phyloP scores from a whole-genome alignment of 2,113 vertebrate genomes.

The Lophochroa leadbeateri region DNA sequence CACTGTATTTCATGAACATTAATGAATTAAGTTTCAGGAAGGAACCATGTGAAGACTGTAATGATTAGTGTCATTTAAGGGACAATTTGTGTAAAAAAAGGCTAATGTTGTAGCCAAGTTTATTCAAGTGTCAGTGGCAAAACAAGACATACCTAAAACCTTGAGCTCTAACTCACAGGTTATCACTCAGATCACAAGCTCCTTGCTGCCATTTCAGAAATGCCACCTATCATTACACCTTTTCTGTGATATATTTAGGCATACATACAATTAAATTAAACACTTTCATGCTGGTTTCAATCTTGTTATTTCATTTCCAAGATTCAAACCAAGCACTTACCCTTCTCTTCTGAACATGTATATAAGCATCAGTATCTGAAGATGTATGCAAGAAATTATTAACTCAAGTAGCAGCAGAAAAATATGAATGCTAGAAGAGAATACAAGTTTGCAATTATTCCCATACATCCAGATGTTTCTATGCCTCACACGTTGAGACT shows the following conservation, averaged over 20 bases:
- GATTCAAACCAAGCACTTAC: not conserved
- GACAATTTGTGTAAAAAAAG: not conserved
- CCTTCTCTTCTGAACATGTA: not conserved
- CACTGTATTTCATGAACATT: not conserved
- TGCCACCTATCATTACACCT: not conserved
- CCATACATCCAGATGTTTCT: not conserved
- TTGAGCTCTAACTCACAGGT: not conserved
- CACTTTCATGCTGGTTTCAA: not conserved
- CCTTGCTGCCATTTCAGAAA: not conserved
- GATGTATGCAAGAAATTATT: not conserved
- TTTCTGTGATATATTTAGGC: not conserved
- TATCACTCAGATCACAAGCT: not conserved
- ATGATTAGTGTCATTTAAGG: not conserved
- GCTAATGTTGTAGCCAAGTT: not conserved
- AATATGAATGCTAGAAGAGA: not conserved
- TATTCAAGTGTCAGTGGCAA: constrained; percentile 5
- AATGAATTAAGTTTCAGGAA: constrained; percentile 3
- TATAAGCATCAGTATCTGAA: not conserved
- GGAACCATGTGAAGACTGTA: not conserved
- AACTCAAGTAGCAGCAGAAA: not conserved
- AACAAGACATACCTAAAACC: not conserved
- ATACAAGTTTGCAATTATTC: not conserved
- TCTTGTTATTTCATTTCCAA: not conserved
- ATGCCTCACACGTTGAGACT: not conserved
- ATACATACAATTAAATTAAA: not conserved